Conservation (phyloP, 2,113 vertebrate species). For the Podarcis muralis region DNA sequence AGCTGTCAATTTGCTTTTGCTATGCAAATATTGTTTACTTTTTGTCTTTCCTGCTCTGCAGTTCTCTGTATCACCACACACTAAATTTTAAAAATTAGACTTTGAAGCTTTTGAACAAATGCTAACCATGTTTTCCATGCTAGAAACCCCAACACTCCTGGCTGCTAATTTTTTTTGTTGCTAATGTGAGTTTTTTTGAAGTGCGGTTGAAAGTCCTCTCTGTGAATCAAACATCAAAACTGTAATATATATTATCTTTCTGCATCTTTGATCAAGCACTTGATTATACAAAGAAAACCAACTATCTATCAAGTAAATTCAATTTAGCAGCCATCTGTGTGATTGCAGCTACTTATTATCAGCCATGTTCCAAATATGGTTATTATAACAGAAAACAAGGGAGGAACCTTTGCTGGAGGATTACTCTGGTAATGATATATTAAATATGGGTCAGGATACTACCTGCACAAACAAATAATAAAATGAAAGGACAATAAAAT, state of each 20-base stretch:
- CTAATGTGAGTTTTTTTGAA: constrained; percentile 45
- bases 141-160: constrained; percentile 51
- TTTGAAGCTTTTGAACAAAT: constrained; percentile 64
- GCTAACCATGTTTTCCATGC: constrained; percentile 41
- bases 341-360: constrained; percentile 2
- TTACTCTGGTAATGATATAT: constrained; percentile 35
- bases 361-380: constrained; percentile 22
- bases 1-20: constrained; percentile 54
- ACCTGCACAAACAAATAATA: constrained; percentile 39
- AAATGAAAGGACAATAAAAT: constrained; percentile 50
- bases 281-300: constrained; percentile 44
- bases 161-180: constrained; percentile 54
- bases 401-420: neutral
- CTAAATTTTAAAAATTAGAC: constrained; percentile 46
- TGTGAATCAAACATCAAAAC: constrained; percentile 47
- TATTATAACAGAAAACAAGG: neutral
- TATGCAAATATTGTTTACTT: constrained; percentile 69
- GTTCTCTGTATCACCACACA: constrained; percentile 36
- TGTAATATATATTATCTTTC: constrained; percentile 37
- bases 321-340: constrained; percentile 40
- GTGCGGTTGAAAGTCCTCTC: constrained; percentile 39
- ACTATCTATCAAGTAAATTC: constrained; percentile 31
- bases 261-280: constrained; percentile 58
- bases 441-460: constrained; percentile 23
- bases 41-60: constrained; percentile 58